Evolutionary conservation across 2,113 vertebrate species (phyloP).

Genomic region (Hylia prasina): DNA sequence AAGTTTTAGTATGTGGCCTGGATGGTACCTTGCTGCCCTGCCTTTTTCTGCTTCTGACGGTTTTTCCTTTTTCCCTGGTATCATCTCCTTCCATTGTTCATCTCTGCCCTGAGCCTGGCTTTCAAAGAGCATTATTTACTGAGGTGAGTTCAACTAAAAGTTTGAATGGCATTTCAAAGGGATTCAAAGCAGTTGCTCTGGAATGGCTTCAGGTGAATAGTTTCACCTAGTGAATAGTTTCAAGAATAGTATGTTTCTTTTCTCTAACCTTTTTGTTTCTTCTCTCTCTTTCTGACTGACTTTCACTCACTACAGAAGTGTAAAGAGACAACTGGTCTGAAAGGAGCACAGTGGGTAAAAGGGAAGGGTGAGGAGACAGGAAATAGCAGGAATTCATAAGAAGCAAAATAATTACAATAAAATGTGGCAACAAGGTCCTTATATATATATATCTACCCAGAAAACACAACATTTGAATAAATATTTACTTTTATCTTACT

Average conservation of each 20-base stretch:
- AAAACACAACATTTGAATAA: neutral
- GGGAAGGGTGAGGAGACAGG: neutral
- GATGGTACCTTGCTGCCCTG: neutral
- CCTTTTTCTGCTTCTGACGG: neutral
- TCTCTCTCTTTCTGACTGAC: neutral
- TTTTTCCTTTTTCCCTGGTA: neutral
- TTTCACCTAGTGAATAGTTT: neutral
- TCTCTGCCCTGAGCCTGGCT: neutral
- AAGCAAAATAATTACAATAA: neutral
- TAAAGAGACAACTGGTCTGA: neutral
- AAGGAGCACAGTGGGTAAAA: neutral
- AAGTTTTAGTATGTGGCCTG: neutral
- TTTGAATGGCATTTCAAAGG: constrained; percentile 19
- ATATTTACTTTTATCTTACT: neutral
- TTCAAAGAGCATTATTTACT: constrained; percentile 19
- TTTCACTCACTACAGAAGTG: neutral
- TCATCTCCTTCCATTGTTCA: neutral
- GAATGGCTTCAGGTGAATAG: constrained; percentile 5
- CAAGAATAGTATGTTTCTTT: neutral
- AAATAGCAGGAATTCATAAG: neutral
- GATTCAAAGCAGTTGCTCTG: neutral
- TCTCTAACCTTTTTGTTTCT: neutral
- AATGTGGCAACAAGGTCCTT: neutral
- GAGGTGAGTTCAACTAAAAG: neutral
- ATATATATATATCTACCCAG: neutral